A percentile compares a stretch with the other conserved stretches of the same genome.
Evolutionary conservation across 2,113 vertebrate species (phyloP).

Genomic region (Brachypteracias leptosomus): DNA sequence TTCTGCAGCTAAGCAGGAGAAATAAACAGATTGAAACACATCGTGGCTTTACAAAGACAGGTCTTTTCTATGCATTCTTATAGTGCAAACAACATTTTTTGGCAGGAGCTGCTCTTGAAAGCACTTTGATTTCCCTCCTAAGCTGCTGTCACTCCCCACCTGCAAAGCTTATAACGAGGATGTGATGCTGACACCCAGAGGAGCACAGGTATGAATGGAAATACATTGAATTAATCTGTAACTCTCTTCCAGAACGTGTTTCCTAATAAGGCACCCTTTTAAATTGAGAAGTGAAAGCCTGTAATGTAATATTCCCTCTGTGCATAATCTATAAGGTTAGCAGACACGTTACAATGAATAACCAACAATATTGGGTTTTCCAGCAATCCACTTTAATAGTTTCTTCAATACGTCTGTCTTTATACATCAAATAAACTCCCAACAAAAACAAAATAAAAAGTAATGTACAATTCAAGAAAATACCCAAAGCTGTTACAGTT

Average conservation of each 20-base stretch:
- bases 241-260: background rate
- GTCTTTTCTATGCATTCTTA: background rate
- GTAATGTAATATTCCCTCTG: background rate
- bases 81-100: background rate
- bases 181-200: background rate
- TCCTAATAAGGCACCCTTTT: background rate
- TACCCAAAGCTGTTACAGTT: background rate
- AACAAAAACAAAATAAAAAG: background rate
- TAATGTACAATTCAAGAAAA: conserved; percentile 13
- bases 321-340: background rate
- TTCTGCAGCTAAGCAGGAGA: background rate
- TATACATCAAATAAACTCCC: conserved; percentile 52
- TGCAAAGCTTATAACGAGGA: background rate
- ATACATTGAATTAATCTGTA: background rate
- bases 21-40: background rate
- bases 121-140: background rate
- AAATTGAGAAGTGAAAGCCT: background rate
- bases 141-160: background rate
- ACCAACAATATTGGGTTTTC: background rate
- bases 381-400: conserved; percentile 47
- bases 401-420: conserved; percentile 11
- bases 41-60: background rate
- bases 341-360: background rate
- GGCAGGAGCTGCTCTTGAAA: background rate
- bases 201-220: background rate